phyloP scores from a whole-genome alignment of 2,113 vertebrate species.

The Dromaius novaehollandiae region DNA sequence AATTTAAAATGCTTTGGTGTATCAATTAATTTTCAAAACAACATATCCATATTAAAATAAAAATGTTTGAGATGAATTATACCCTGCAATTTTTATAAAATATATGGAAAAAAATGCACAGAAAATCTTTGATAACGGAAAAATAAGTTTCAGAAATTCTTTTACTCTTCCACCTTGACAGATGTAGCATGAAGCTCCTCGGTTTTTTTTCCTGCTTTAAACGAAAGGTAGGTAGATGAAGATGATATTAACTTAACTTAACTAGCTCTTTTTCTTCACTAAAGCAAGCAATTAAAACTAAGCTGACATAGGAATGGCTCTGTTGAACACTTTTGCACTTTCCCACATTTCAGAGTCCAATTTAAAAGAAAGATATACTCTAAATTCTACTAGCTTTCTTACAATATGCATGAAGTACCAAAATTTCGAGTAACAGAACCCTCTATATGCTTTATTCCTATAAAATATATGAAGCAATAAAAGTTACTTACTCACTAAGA shows the following conservation, averaged over 20 bases:
- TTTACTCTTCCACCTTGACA: background rate
- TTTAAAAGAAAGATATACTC: background rate
- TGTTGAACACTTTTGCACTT: background rate
- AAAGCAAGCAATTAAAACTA: background rate
- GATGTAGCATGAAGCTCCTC: background rate
- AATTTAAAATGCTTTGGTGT: background rate
- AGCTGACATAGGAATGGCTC: background rate
- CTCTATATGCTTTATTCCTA: background rate
- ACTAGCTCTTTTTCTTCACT: background rate
- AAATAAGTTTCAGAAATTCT: background rate
- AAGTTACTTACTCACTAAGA: background rate
- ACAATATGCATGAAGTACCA: too few species aligned
- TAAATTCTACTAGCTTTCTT: too few species aligned
- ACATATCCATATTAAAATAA: rapidly evolving
- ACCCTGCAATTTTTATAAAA: background rate
- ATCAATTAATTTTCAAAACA: background rate
- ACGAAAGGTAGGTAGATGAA: background rate
- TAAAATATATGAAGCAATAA: background rate
- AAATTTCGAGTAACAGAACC: background rate
- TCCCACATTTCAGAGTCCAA: background rate
- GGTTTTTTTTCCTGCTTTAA: background rate
- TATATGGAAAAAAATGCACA: background rate
- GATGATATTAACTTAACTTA: background rate
- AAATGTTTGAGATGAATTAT: background rate
- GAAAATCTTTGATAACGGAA: background rate